Conservation (phyloP, 2,113 vertebrate species). For the Hippocampus mohnikei region DNA sequence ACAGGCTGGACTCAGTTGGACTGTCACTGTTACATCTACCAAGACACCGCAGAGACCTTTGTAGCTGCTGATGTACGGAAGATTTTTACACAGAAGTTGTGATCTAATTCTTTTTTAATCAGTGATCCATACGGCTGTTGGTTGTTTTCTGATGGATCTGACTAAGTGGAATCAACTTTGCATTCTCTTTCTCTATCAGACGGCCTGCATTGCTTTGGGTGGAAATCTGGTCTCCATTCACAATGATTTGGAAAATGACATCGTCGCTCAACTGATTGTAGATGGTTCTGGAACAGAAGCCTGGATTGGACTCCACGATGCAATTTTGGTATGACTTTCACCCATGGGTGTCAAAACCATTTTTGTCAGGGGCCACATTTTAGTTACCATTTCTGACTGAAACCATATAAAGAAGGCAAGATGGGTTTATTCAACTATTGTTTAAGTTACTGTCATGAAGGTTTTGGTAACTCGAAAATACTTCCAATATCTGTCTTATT, state of each 20-base stretch:
- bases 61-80: background rate
- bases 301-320: background rate
- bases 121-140: background rate
- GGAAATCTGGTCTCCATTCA: background rate
- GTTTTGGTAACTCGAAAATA: too few species aligned
- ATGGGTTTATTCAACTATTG: too few species aligned
- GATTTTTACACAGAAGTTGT: background rate
- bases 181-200: background rate
- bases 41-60: background rate
- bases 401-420: too few species aligned
- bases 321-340: background rate
- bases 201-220: background rate
- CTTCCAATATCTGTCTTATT: too few species aligned
- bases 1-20: background rate
- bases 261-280: background rate
- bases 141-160: background rate
- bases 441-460: too few species aligned
- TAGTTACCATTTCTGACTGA: too few species aligned
- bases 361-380: too few species aligned
- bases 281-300: fast-evolving
- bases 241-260: background rate
- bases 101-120: background rate
- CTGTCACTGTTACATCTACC: background rate
- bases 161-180: background rate
- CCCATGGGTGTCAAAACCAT: too few species aligned